phyloP scores from a whole-genome alignment of 2,888 invertebrate species.

The Ceriagrion tenellum region DNA sequence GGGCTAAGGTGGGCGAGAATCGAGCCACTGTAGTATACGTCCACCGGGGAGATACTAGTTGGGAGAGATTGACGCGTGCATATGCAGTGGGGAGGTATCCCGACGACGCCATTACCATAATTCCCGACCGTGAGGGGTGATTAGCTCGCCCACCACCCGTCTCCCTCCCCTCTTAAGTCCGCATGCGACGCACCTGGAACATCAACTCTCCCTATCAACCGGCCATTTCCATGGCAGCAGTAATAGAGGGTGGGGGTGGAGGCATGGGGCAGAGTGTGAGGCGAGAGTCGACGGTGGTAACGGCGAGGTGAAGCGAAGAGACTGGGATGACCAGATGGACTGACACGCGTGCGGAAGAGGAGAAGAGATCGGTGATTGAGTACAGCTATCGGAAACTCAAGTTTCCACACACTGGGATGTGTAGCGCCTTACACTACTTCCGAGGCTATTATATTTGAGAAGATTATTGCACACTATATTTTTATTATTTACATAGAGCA shows the following conservation, averaged over 20 bases:
- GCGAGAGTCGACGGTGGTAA: background rate
- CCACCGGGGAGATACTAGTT: constrained; percentile 6
- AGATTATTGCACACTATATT: too few relatives aligned
- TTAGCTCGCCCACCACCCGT: background rate
- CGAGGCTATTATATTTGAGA: too few relatives aligned
- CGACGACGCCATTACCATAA: constrained; percentile 42
- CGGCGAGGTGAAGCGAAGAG: constrained; percentile 33
- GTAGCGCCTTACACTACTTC: too few relatives aligned
- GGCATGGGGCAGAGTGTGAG: background rate
- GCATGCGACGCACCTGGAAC: constrained; percentile 60
- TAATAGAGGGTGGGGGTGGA: background rate
- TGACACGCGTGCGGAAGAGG: constrained; percentile 73
- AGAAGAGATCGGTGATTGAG: constrained; percentile 70
- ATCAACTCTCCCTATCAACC: constrained; percentile 47
- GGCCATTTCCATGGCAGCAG: background rate
- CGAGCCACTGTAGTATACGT: background rate
- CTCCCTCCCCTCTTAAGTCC: background rate
- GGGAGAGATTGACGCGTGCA: background rate
- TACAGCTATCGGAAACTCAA: background rate
- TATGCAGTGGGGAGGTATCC: background rate
- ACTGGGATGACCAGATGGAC: background rate
- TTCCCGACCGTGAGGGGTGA: constrained; percentile 53
- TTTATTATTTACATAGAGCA: too few relatives aligned
- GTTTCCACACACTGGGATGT: too few relatives aligned
- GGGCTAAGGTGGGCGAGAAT: background rate